phyloP scores from a whole-genome alignment of 2,797 vertebrate species.

The Sebastes ruberrimus region DNA sequence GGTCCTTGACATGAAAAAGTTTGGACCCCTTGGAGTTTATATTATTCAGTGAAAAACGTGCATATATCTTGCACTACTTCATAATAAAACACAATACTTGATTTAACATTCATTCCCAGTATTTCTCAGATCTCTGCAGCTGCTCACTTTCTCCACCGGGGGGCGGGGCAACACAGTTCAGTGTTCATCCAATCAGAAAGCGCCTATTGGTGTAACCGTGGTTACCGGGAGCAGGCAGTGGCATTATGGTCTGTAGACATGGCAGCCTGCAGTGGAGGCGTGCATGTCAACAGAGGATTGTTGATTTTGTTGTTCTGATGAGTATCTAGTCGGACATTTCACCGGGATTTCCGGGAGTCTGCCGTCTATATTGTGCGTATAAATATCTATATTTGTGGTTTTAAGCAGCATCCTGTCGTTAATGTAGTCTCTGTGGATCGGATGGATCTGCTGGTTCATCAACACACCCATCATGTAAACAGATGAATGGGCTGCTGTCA shows the following conservation, averaged over 20 bases:
- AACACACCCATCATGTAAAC: background rate
- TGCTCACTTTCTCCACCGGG: background rate
- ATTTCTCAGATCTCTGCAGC: background rate
- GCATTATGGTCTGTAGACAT: constrained; percentile 70
- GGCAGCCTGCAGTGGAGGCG: constrained; percentile 40
- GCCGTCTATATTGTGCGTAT: constrained; percentile 7
- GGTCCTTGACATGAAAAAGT: background rate
- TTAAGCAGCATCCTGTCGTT: no score
- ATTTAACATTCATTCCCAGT: background rate
- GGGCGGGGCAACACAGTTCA: constrained; percentile 29
- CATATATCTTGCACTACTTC: background rate
- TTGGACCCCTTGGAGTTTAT: background rate
- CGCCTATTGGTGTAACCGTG: constrained; percentile 30
- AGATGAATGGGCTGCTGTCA: background rate
- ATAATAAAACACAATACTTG: background rate
- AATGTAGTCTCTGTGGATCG: background rate
- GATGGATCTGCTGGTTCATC: background rate
- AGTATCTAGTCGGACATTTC: background rate
- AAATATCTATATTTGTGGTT: background rate
- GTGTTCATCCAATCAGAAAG: constrained; percentile 58
- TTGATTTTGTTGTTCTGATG: background rate
- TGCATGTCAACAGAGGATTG: background rate
- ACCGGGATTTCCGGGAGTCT: background rate
- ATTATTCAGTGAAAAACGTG: background rate
- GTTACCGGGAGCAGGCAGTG: constrained; percentile 21